phyloP scores from a whole-genome alignment of 2,113 vertebrate species.

The Porphyrio hochstetteri region DNA sequence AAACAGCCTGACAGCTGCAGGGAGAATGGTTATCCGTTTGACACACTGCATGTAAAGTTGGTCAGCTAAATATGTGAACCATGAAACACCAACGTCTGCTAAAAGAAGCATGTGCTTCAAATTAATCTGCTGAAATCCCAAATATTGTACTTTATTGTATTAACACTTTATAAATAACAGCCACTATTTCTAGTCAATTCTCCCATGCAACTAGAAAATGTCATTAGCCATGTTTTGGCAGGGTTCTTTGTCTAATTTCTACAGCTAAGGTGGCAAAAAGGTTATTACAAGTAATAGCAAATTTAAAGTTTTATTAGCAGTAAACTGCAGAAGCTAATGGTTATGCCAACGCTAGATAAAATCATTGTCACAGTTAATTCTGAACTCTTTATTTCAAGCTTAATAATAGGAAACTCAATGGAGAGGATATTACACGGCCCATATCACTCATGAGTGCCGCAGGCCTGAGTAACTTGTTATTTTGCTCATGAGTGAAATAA shows the following conservation, averaged over 20 bases:
- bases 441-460: slow-evolving; percentile 86
- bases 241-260: slow-evolving; percentile 78
- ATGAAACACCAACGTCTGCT: slow-evolving; percentile 5
- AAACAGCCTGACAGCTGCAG: slow-evolving; percentile 17
- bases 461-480: slow-evolving; percentile 88
- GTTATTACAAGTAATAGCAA: slow-evolving; percentile 84
- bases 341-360: slow-evolving; percentile 81
- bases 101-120: slow-evolving; percentile 56
- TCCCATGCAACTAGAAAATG: slow-evolving; percentile 67
- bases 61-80: slow-evolving; percentile 28
- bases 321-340: slow-evolving; percentile 85
- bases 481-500: slow-evolving; percentile 86
- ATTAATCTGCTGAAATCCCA: slow-evolving; percentile 56
- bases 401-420: slow-evolving; percentile 87
- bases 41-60: slow-evolving; percentile 4
- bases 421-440: slow-evolving; percentile 87
- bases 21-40: slow-evolving; percentile 8
- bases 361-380: slow-evolving; percentile 88
- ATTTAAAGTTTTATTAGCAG: slow-evolving; percentile 88
- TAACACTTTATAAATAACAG: slow-evolving; percentile 68
- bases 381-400: slow-evolving; percentile 88
- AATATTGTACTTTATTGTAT: slow-evolving; percentile 32
- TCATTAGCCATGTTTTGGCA: slow-evolving; percentile 73
- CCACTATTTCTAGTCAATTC: slow-evolving; percentile 60
- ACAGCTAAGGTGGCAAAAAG: slow-evolving; percentile 82